These are phyloP conservation scores for Halictus quadricinctus DNA, from an alignment of 2,888 invertebrate genomes.

Conservation along the genomic window DNA sequence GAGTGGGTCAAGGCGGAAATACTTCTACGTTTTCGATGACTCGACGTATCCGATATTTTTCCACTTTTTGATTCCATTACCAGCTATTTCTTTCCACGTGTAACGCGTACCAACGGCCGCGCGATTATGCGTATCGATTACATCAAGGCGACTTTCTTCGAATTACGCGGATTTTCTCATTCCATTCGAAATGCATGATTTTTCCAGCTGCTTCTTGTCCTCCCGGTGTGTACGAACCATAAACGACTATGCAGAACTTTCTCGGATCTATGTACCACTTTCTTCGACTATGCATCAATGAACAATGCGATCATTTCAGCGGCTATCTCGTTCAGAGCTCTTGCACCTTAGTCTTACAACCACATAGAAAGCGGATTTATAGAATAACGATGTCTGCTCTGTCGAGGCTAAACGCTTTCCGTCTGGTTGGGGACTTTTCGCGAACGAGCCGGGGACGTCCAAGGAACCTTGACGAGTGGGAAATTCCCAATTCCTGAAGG, in stretches of 20 bases:
- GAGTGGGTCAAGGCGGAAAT: slow-evolving; percentile 49
- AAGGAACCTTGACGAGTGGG: too few species aligned
- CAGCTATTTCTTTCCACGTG: neutral
- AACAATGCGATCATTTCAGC: slow-evolving; percentile 10
- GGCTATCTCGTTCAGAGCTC: neutral
- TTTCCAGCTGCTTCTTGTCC: neutral
- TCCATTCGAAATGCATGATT: neutral
- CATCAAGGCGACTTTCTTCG: neutral
- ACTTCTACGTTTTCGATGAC: slow-evolving; percentile 45
- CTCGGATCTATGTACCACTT: slow-evolving; percentile 6
- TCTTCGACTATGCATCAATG: slow-evolving; percentile 24
- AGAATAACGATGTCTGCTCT: too few species aligned
- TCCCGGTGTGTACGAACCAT: neutral
- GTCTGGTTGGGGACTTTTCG: neutral
- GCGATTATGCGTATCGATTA: neutral
- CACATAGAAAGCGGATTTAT: too few species aligned
- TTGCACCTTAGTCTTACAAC: neutral
- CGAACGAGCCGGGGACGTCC: too few species aligned
- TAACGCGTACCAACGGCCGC: neutral
- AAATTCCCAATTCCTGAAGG: too few species aligned
- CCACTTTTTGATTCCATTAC: neutral
- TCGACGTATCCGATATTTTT: slow-evolving; percentile 23
- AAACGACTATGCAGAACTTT: neutral
- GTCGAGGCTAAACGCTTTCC: too few species aligned
- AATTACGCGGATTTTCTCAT: neutral